Evolutionary conservation across 1,140 invertebrate genomes (phyloP), one percentile per base, ranked within the genome.

Genomic region (Globodera rostochiensis): DNA sequence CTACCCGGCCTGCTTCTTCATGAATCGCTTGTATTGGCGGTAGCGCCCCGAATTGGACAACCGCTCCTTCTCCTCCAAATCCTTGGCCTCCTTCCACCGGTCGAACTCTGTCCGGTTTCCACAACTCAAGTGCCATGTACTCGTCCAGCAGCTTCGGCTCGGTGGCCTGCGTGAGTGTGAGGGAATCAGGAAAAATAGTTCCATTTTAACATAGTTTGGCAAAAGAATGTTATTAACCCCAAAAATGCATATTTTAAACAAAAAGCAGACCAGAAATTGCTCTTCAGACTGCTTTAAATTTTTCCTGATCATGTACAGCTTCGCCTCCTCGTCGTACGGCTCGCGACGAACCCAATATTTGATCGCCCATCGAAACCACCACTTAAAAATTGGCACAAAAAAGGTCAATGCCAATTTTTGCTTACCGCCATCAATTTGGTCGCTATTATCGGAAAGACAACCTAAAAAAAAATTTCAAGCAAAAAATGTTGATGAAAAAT

Each of bases 291-390:
- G 92, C 84, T 93, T 93, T 91, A 96, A 91, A 88, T 93, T 92
- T 88, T 93, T 94, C 75, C 94, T 92, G 69, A 96, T 95, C 49
- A 96, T 89, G 90, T 96, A 94, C 0, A 94, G 87, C 88, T 96
- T 95, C 88, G 96, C 94, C 85, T 95, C 94, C 6, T 93, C 91
- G 1, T 93, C 94, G 88, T 94, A 95, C 64, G 93, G 93, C 84
- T 94, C 91, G 84, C 93, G 93, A 66, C 92, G 88, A n/a, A 96
- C 92, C 36, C 90, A 93, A 87, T 94, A 95, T 84, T 93, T 94
- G 92, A 93, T 94, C 46, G 94, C 91, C 95, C 95, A 96, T 69
- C 92, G 91, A 0, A 92, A 64, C 89, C 94, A 93, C 94, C 94
- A 96, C 80, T 91, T 90, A 64, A 94, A 90, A 88, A 94, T 95